Conservation (phyloP, 2,113 vertebrate genomes). For the Pteropus alecto region DNA sequence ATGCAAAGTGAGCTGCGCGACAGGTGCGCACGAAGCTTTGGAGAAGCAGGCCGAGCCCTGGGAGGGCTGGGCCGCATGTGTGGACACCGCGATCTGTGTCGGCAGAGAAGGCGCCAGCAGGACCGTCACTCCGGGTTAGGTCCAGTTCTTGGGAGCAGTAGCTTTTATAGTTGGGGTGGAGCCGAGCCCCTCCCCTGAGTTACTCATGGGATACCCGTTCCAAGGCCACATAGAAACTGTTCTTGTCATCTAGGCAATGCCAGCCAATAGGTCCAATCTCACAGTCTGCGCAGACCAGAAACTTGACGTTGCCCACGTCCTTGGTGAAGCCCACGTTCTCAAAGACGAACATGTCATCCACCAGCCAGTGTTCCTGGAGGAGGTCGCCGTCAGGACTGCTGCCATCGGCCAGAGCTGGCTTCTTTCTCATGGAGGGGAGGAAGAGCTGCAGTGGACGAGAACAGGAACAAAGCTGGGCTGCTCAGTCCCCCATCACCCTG, state of each 20-base stretch:
- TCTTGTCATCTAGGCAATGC: constrained; percentile 96
- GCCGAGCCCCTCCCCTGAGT: neutral
- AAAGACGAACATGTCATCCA: constrained; percentile 94
- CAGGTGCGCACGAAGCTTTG: neutral
- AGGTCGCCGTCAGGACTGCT: constrained; percentile 87
- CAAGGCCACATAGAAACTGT: constrained; percentile 94
- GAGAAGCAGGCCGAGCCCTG: neutral
- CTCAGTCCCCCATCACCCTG: neutral
- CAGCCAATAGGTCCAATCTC: constrained; percentile 98
- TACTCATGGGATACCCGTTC: constrained; percentile 93
- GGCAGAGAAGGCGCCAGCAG: neutral
- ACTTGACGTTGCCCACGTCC: constrained; percentile 95
- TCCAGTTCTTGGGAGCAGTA: neutral
- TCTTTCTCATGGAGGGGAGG: constrained; percentile 94
- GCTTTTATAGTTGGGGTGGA: neutral
- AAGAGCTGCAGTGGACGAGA: constrained; percentile 85
- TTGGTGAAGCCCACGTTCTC: constrained; percentile 98
- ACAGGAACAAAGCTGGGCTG: neutral
- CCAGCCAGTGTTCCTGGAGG: constrained; percentile 93
- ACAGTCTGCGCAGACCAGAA: constrained; percentile 97
- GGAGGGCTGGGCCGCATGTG: neutral
- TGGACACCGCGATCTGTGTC: fast-evolving
- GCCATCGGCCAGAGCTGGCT: constrained; percentile 83
- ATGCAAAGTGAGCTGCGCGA: neutral
- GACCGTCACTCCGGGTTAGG: neutral